Conservation (phyloP, 2,797 vertebrate genomes). For the Sorex maritimensis region DNA sequence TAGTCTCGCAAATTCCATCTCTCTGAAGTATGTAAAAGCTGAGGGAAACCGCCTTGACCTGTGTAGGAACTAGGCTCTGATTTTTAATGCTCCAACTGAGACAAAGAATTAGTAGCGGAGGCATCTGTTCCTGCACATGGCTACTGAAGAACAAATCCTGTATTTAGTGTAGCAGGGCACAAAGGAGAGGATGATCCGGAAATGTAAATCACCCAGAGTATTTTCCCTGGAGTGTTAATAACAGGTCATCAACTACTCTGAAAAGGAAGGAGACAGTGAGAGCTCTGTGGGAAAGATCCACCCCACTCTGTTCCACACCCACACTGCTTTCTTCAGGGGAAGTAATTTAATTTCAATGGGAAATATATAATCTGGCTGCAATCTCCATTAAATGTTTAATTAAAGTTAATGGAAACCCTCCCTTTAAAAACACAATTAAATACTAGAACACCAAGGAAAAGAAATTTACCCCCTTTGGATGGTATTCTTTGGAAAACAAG, state of each 20-base stretch:
- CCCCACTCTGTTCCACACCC: background rate
- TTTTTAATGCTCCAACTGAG: slow-evolving; percentile 71
- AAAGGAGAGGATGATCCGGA: slow-evolving; percentile 61
- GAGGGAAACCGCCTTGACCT: slow-evolving; percentile 17
- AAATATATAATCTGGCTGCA: slow-evolving; percentile 62
- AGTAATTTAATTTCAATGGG: slow-evolving; percentile 62
- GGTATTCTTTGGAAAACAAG: slow-evolving; percentile 48
- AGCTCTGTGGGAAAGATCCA: slow-evolving; percentile 6
- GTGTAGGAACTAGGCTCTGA: background rate
- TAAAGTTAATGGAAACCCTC: slow-evolving; percentile 63
- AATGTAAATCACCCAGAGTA: slow-evolving; percentile 19
- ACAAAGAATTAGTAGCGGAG: slow-evolving; percentile 67
- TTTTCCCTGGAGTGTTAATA: slow-evolving; percentile 60
- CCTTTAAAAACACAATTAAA: slow-evolving; percentile 77
- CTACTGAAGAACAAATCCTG: slow-evolving; percentile 13
- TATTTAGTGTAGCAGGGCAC: slow-evolving; percentile 45
- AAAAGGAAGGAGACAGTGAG: slow-evolving; percentile 49
- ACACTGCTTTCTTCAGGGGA: slow-evolving; percentile 44
- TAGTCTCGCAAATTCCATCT: background rate
- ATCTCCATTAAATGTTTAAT: slow-evolving; percentile 77
- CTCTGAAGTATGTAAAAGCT: background rate
- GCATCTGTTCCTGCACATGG: slow-evolving; percentile 56
- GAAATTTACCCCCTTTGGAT: background rate
- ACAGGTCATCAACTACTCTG: slow-evolving; percentile 71
- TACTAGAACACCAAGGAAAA: background rate